These are phyloP conservation scores for Serripes groenlandicus DNA, from an alignment of 2,888 invertebrate species.

Conservation along the genomic window DNA sequence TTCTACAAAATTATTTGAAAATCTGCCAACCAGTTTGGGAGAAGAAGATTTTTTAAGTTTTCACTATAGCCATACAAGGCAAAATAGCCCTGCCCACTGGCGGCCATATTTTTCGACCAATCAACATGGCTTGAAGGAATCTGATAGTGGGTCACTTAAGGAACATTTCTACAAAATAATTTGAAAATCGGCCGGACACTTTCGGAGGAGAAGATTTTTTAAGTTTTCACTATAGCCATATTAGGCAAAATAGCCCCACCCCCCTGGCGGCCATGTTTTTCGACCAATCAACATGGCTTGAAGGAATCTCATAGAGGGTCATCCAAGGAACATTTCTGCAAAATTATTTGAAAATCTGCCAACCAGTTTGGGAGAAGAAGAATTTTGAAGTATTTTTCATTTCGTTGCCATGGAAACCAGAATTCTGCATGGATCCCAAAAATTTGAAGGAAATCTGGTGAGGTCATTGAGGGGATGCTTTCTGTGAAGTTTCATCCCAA, in stretches of 20 bases:
- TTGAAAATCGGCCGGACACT: background rate
- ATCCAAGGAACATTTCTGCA: background rate
- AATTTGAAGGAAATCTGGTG: background rate
- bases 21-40: too few species aligned
- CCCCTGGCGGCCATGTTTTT: background rate
- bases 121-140: too few species aligned
- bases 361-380: background rate
- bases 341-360: background rate
- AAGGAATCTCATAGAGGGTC: background rate
- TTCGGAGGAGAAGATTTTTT: background rate
- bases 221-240: background rate
- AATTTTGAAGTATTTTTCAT: background rate
- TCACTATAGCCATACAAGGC: too few species aligned
- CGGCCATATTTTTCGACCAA: too few species aligned
- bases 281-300: background rate
- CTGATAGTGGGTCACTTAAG: too few species aligned
- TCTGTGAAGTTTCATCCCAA: background rate
- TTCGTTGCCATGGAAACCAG: background rate
- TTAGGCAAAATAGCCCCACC: background rate
- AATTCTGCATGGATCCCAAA: background rate
- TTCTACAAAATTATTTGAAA: too few species aligned
- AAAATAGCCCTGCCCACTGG: too few species aligned
- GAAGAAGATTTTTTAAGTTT: too few species aligned
- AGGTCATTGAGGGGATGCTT: background rate
- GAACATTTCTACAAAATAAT: background rate